Evolutionary conservation across 2,113 vertebrate species (phyloP), one percentile per base, ranked within the genome.

Genomic region (Ceyx margarethae): DNA sequence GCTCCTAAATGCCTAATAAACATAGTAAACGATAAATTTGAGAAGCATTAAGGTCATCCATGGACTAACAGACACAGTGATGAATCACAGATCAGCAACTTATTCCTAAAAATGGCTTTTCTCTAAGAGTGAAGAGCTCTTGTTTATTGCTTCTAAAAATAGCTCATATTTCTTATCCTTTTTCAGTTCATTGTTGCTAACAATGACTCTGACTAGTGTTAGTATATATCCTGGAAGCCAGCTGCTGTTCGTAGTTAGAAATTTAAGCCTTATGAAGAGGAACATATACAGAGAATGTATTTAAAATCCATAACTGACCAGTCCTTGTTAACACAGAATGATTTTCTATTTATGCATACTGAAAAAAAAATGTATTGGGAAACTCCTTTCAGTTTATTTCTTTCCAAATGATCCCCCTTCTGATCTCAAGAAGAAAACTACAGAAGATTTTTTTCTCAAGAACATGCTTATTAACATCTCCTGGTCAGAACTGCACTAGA

Each of bases 61-160:
- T 21, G 60, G 65, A 60, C 60, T 57, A 78, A 26, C 28, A 92
- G 37, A 51, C 13, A 23, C 4, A 85, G 28, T 35, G 29, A 87
- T 57, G 35, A 93, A 66, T 85, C 79, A 28, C 37, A 45, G 71
- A 43, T 76, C 37, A 86, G 57, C 23, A 74, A 68, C 48, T 88
- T 54, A 86, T 31, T 87, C 58, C 83, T 89, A 91, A 91, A 91
- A 88, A 87, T 43, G 56, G 65, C 33, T 84, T 69, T 90, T 84
- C 65, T 78, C 40, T 79, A 51, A 71, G 50, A 88, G 35, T 20
- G 16, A 86, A 66, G 79, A 91, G 48, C 54, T 94, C 45, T 75
- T 48, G 25, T 42, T 84, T 91, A 57, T 12, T 90, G 74, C 42
- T 37, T 89, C 88, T 69, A 95, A 94, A 95, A 94, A 84, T 87